These are phyloP conservation scores for Sterna hirundo DNA, from an alignment of 2,113 vertebrate species.

Conservation along the genomic window DNA sequence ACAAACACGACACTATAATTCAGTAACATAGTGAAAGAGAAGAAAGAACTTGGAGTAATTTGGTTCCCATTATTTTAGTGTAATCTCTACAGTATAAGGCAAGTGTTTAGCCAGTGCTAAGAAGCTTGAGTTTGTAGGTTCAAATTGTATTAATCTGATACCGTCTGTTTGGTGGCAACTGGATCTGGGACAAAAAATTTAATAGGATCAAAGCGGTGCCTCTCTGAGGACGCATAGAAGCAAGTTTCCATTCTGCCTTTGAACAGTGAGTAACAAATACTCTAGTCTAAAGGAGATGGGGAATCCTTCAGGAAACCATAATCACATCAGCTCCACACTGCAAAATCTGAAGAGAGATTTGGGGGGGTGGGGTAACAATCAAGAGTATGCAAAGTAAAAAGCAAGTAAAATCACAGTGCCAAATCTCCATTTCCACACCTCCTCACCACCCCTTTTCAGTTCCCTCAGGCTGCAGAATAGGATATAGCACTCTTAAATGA, in stretches of 20 bases:
- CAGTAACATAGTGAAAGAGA: conserved; percentile 49
- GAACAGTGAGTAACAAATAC: background rate
- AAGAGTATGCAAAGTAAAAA: background rate
- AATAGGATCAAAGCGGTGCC: background rate
- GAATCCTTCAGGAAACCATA: conserved; percentile 19
- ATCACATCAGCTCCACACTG: background rate
- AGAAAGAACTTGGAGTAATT: conserved; percentile 30
- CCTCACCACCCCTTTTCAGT: background rate
- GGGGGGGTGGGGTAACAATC: background rate
- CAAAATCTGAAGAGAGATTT: background rate
- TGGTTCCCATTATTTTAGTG: background rate
- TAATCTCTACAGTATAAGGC: background rate
- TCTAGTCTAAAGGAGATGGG: background rate
- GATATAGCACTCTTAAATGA: conserved; percentile 6
- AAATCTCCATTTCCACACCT: background rate
- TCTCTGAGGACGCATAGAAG: background rate
- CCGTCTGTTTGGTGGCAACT: background rate
- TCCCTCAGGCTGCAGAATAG: background rate
- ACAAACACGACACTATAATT: conserved; percentile 45
- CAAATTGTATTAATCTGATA: background rate
- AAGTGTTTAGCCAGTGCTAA: background rate
- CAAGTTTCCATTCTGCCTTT: background rate
- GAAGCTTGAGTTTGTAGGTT: background rate
- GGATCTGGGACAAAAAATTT: background rate
- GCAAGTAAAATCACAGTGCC: background rate